Evolutionary conservation across 2,797 vertebrate species (phyloP).

Genomic region (Acanthurus leucopareius): DNA sequence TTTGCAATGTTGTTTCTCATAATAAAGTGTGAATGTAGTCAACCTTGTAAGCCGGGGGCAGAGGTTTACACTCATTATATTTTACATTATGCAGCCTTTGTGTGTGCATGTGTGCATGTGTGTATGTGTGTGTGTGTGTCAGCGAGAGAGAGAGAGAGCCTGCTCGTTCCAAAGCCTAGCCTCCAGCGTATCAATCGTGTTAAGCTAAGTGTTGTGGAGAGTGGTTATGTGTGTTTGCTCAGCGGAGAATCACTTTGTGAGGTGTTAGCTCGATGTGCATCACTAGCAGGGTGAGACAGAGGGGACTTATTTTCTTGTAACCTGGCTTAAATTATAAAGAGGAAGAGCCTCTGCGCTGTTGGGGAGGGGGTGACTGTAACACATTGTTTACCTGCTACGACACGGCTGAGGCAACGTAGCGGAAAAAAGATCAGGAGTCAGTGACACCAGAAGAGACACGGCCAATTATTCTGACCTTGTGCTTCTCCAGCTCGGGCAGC

Average conservation of each 20-base stretch:
- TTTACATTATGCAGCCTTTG: constrained; percentile 48
- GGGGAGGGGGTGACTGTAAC: constrained; percentile 29
- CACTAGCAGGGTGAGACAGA: constrained; percentile 57
- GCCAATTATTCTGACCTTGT: constrained; percentile 76
- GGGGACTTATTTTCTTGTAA: constrained; percentile 60
- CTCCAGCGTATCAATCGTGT: constrained; percentile 54
- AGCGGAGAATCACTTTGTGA: constrained; percentile 65
- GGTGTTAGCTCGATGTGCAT: constrained; percentile 65
- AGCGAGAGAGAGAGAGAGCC: constrained; percentile 11
- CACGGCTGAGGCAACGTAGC: constrained; percentile 34
- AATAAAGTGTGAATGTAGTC: constrained; percentile 52
- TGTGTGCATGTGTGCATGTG: constrained; percentile 3
- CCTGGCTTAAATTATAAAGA: constrained; percentile 65
- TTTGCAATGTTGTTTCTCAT: constrained; percentile 14
- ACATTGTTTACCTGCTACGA: constrained; percentile 68
- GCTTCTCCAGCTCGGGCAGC: constrained; percentile 34
- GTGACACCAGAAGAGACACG: constrained; percentile 51
- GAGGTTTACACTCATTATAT: constrained; percentile 53
- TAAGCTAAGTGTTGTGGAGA: constrained; percentile 57
- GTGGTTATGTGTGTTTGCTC: constrained; percentile 65
- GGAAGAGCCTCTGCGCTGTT: constrained; percentile 49
- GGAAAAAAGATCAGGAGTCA: constrained; percentile 35
- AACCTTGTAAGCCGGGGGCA: constrained; percentile 51
- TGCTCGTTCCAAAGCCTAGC: constrained; percentile 46
- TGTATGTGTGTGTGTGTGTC: constrained; percentile 9